Evolutionary conservation across 2,113 vertebrate species (phyloP).

Genomic region (Ctenomys sociabilis): DNA sequence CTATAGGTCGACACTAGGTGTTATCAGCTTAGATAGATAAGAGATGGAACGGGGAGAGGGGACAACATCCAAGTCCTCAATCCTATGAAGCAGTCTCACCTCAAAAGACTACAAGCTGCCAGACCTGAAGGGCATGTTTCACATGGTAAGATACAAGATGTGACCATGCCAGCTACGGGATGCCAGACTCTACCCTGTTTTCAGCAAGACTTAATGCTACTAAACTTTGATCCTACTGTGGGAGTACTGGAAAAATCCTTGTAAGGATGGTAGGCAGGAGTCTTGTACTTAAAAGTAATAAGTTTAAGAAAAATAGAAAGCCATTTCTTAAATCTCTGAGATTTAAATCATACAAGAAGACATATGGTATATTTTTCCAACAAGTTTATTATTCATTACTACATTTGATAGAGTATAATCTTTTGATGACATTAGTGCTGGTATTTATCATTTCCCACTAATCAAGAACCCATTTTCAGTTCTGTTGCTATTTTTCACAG

Average conservation of each 20-base stretch:
- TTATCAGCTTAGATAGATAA: neutral
- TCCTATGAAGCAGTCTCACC: neutral
- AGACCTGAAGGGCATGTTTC: neutral
- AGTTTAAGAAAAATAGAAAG: neutral
- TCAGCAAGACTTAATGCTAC: neutral
- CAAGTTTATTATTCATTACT: neutral
- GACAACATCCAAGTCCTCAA: neutral
- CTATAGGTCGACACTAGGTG: neutral
- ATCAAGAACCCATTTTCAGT: constrained; percentile 29
- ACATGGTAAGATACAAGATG: neutral
- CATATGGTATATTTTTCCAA: constrained; percentile 9
- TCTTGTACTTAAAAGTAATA: constrained; percentile 33
- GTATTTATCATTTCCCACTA: constrained; percentile 40
- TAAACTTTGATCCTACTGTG: neutral
- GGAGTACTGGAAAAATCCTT: neutral
- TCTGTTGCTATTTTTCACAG: constrained; percentile 22
- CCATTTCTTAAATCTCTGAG: neutral
- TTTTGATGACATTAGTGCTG: neutral
- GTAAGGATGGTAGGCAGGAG: neutral
- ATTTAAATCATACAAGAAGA: neutral
- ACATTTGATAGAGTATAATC: neutral
- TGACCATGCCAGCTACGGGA: neutral
- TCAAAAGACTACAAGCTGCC: neutral
- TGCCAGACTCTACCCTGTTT: neutral
- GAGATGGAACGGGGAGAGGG: neutral